Conservation (phyloP, 2,888 invertebrate genomes). For the Cheilosia variabilis region DNA sequence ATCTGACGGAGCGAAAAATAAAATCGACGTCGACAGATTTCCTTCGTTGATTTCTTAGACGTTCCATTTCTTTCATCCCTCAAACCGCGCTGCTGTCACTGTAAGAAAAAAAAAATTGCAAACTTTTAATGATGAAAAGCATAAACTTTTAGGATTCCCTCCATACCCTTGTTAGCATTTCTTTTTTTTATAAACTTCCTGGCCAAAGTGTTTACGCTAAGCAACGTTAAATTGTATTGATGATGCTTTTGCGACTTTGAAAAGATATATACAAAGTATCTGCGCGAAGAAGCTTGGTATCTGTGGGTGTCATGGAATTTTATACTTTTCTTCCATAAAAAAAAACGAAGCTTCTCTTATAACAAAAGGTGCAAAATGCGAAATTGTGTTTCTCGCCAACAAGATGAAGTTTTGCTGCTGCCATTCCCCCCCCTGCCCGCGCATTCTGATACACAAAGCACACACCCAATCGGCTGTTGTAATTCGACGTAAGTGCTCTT, state of each 20-base stretch:
- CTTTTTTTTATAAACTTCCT: conserved; percentile 46
- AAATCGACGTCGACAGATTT: conserved; percentile 44
- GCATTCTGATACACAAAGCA: conserved; percentile 32
- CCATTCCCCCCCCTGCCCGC: background rate
- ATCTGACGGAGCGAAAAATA: conserved; percentile 44
- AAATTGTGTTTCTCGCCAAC: conserved; percentile 61
- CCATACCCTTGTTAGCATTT: conserved; percentile 52
- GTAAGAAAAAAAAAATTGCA: conserved; percentile 76
- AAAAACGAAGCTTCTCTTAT: conserved; percentile 32
- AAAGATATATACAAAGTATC: conserved; percentile 53
- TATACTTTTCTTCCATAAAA: conserved; percentile 47
- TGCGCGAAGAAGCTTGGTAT: conserved; percentile 28
- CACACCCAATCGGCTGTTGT: conserved; percentile 59
- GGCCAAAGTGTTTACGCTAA: conserved; percentile 72
- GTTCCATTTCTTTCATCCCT: conserved; percentile 2
- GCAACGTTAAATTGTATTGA: conserved; percentile 74
- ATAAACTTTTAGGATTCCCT: conserved; percentile 79
- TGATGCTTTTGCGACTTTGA: conserved; percentile 71
- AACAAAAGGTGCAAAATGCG: conserved; percentile 75
- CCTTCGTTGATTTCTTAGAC: conserved; percentile 27
- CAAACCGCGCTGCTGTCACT: conserved; percentile 21
- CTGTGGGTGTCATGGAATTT: conserved; percentile 61
- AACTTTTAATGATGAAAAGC: conserved; percentile 83
- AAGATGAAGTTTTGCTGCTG: conserved; percentile 65
- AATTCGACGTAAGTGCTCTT: conserved; percentile 60